A percentile compares a stretch with the other conserved stretches of the same genome.
Conservation (phyloP, 2,797 vertebrate genomes). For the Muraenolepis orangiensis region DNA sequence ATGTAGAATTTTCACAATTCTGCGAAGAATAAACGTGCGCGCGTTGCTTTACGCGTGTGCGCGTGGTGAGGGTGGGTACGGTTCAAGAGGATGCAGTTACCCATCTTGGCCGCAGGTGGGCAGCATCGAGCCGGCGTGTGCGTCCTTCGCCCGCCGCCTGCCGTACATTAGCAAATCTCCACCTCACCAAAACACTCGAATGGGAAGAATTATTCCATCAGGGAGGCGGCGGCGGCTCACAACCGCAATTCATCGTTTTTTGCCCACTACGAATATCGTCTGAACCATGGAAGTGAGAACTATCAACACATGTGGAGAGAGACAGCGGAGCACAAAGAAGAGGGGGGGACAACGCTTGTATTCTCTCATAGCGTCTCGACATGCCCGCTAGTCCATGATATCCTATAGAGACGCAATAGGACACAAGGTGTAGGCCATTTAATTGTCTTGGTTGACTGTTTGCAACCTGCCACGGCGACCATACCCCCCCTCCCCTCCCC, state of each 20-base stretch:
- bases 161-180: slow-evolving; percentile 46
- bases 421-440: slow-evolving; percentile 25
- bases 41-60: not conserved
- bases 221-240: slow-evolving; percentile 60
- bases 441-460: slow-evolving; percentile 2
- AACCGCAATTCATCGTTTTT: slow-evolving; percentile 50
- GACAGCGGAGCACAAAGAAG: slow-evolving; percentile 68
- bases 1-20: not conserved
- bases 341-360: slow-evolving; percentile 49
- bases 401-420: slow-evolving; percentile 32
- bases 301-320: slow-evolving; percentile 48
- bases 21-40: not conserved
- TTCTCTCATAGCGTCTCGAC: slow-evolving; percentile 58
- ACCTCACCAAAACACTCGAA: slow-evolving; percentile 65
- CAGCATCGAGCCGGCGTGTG: slow-evolving; percentile 59
- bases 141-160: slow-evolving; percentile 35
- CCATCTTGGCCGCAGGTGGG: slow-evolving; percentile 58
- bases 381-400: slow-evolving; percentile 31
- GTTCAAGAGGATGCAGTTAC: slow-evolving; percentile 22
- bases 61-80: not conserved
- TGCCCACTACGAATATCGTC: slow-evolving; percentile 49
- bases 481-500: too few relatives aligned
- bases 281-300: slow-evolving; percentile 69
- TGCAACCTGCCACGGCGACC: not conserved
- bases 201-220: slow-evolving; percentile 70